These are phyloP conservation scores for Notolepis coatsorum DNA, from an alignment of 2,797 vertebrate species.

Conservation along the genomic window DNA sequence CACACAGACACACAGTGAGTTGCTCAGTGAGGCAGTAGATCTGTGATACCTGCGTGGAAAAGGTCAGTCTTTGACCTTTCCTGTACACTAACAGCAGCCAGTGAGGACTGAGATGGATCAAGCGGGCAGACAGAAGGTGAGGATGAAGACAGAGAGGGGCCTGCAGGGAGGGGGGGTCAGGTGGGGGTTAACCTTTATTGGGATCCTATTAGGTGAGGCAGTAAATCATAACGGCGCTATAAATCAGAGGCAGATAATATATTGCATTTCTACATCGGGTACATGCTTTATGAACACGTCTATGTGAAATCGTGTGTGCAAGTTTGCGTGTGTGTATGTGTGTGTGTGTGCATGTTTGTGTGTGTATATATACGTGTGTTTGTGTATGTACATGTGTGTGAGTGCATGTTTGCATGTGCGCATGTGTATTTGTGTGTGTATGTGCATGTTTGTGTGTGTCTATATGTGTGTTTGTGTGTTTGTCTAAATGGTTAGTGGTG, in stretches of 20 bases:
- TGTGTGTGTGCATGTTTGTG: conserved; percentile 11
- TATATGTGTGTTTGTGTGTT: conserved; percentile 15
- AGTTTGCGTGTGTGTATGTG: neutral
- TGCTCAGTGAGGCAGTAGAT: conserved; percentile 61
- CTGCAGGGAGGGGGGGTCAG: neutral
- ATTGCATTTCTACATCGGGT: conserved; percentile 20
- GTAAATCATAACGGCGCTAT: conserved; percentile 8
- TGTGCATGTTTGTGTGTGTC: conserved; percentile 25
- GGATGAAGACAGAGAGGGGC: neutral
- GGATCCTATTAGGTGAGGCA: neutral
- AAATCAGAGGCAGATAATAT: conserved; percentile 15
- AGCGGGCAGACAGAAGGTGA: conserved; percentile 17
- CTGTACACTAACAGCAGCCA: conserved; percentile 51
- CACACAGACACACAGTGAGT: conserved; percentile 30
- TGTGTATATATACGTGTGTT: conserved; percentile 23
- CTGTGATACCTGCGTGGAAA: conserved; percentile 68
- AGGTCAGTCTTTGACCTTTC: conserved; percentile 77
- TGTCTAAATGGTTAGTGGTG: too few species aligned
- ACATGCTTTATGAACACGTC: conserved; percentile 24
- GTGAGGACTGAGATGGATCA: conserved; percentile 65
- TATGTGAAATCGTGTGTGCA: neutral
- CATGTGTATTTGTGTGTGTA: neutral
- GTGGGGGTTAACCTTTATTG: neutral
- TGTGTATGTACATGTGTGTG: conserved; percentile 4
- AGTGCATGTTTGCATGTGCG: too few species aligned